phyloP scores from a whole-genome alignment of 92 coral and sea anemone species.

The Metridium senile region DNA sequence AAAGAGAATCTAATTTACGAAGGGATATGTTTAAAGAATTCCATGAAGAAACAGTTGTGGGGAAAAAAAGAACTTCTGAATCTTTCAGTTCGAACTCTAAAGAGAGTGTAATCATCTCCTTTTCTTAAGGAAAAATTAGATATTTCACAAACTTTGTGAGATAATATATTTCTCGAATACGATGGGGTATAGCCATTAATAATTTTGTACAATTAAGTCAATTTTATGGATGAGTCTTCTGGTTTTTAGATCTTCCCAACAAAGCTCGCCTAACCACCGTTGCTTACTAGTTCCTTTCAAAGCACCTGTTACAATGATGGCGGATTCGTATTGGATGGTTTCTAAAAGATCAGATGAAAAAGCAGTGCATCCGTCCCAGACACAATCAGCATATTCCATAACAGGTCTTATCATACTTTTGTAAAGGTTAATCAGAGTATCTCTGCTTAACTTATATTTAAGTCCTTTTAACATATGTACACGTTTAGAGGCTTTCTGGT shows the following conservation, averaged over 20 bases:
- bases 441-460: constrained; percentile 27
- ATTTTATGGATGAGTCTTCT: constrained; percentile 42
- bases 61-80: too few species aligned
- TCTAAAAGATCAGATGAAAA: constrained; percentile 18
- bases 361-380: constrained; percentile 33
- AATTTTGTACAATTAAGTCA: constrained; percentile 1
- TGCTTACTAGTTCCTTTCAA: constrained; percentile 26
- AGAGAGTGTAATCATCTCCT: too few species aligned
- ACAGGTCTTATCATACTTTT: constrained; percentile 30
- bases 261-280: constrained; percentile 30
- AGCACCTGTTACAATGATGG: constrained; percentile 25
- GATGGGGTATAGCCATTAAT: too few species aligned
- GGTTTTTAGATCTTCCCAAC: constrained; percentile 37
- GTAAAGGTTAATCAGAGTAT: constrained; percentile 22
- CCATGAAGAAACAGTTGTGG: too few species aligned
- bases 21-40: too few species aligned
- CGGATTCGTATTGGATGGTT: constrained; percentile 43
- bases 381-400: constrained; percentile 45
- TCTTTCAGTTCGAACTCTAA: too few species aligned
- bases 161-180: too few species aligned
- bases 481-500: constrained; percentile 37
- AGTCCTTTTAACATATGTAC: constrained; percentile 25
- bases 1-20: too few species aligned
- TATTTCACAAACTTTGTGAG: too few species aligned
- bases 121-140: too few species aligned